Percentiles rank a stretch among this genome's conserved stretches.
Evolutionary conservation across 2,888 invertebrate genomes (phyloP).

Genomic region (Beris morrisii): DNA sequence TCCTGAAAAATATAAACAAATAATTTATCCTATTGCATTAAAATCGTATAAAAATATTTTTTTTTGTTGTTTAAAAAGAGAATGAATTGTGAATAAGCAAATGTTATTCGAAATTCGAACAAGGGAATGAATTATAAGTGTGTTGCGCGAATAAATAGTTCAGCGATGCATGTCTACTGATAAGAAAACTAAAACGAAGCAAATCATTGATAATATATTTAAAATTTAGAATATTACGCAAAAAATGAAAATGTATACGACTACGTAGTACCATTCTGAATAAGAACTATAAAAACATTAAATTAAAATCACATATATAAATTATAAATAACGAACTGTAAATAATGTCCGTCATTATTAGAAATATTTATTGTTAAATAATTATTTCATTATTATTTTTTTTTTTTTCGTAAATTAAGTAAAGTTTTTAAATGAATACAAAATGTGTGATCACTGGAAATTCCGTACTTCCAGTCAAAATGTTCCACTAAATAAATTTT

Average conservation of each 20-base stretch:
- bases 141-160: too few relatives aligned
- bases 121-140: too few relatives aligned
- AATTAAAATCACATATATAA: slow-evolving; percentile 11
- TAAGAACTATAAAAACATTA: background rate
- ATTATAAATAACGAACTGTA: slow-evolving; percentile 13
- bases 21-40: too few relatives aligned
- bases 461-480: slow-evolving; percentile 7
- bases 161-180: too few relatives aligned
- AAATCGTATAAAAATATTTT: too few relatives aligned
- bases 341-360: slow-evolving; percentile 17
- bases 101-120: too few relatives aligned
- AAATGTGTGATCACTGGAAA: slow-evolving; percentile 14
- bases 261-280: slow-evolving; percentile 19
- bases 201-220: background rate
- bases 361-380: slow-evolving; percentile 10
- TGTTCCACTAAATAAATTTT: slow-evolving; percentile 15
- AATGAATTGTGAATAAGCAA: too few relatives aligned
- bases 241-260: slow-evolving; percentile 26
- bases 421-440: background rate
- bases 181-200: too few relatives aligned
- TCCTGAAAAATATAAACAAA: too few relatives aligned
- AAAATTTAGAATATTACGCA: slow-evolving; percentile 14
- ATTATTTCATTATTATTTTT: background rate
- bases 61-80: too few relatives aligned
- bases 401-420: slow-evolving; percentile 3